Evolutionary conservation across 2,797 vertebrate species (phyloP).

Genomic region (Gorsachius magnificus): DNA sequence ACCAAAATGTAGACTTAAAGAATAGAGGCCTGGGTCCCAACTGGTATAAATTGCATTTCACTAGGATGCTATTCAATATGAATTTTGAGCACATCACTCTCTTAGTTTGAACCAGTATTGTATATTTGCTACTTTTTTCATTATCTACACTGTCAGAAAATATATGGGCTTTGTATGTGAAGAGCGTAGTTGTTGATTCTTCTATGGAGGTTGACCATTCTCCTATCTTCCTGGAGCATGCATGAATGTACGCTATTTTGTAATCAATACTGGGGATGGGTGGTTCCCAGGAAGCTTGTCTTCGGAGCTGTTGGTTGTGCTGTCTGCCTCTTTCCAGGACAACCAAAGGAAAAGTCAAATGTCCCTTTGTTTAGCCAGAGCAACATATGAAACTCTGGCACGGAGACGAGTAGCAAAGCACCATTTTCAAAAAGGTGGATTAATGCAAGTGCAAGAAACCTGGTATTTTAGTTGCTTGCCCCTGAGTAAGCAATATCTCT

Average conservation of each 20-base stretch:
- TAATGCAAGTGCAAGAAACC: not conserved
- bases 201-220: not conserved
- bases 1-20: not conserved
- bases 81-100: not conserved
- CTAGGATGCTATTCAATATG: not conserved
- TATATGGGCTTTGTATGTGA: not conserved
- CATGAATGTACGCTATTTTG: not conserved
- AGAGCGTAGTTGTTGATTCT: not conserved
- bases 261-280: not conserved
- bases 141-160: not conserved
- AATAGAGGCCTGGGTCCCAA: not conserved
- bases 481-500: not conserved
- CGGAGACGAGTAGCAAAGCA: not conserved
- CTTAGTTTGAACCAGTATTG: not conserved
- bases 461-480: not conserved
- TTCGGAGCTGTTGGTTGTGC: not conserved
- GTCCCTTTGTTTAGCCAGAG: not conserved
- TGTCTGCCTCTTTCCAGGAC: not conserved
- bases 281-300: not conserved
- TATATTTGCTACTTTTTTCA: not conserved
- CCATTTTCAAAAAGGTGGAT: not conserved
- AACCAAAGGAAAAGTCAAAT: not conserved
- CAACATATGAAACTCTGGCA: not conserved
- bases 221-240: not conserved
- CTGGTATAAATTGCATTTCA: not conserved